Conservation (phyloP, 2,797 vertebrate genomes). For the Lates japonicus region DNA sequence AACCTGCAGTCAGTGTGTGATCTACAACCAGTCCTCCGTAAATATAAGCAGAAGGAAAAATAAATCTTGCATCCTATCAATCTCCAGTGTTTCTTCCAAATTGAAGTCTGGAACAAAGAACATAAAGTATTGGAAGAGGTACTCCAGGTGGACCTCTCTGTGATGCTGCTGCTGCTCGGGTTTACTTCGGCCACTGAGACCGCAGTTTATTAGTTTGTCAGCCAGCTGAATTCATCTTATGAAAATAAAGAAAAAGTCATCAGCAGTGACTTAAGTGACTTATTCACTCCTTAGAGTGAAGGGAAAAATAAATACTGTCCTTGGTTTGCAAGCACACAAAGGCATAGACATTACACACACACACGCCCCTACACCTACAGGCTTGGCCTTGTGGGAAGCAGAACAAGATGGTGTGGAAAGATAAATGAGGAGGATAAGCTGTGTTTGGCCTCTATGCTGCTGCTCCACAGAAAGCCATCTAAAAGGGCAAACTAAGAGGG, state of each 20-base stretch:
- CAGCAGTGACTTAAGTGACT: constrained; percentile 60
- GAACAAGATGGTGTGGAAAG: constrained; percentile 53
- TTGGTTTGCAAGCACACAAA: constrained; percentile 1
- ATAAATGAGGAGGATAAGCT: constrained; percentile 58
- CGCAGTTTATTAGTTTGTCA: constrained; percentile 48
- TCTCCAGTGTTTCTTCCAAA: constrained; percentile 13
- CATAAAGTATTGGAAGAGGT: constrained; percentile 24
- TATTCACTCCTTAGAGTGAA: constrained; percentile 23
- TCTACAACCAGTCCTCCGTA: neutral
- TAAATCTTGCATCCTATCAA: constrained; percentile 17
- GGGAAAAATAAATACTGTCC: constrained; percentile 38
- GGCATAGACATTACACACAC: neutral
- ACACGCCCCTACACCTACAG: constrained; percentile 10
- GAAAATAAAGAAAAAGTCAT: constrained; percentile 55
- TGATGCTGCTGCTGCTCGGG: constrained; percentile 6
- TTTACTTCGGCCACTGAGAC: neutral
- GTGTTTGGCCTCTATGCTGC: constrained; percentile 40
- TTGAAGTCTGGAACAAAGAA: constrained; percentile 9
- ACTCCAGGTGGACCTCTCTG: constrained; percentile 2
- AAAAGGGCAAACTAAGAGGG: constrained; percentile 54
- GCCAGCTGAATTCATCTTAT: constrained; percentile 58
- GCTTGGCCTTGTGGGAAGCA: constrained; percentile 30
- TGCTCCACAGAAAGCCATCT: constrained; percentile 38
- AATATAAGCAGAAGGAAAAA: constrained; percentile 6
- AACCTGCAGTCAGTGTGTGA: neutral